Evolutionary conservation across 2,113 vertebrate genomes (phyloP).

Genomic region (Ochotona princeps): DNA sequence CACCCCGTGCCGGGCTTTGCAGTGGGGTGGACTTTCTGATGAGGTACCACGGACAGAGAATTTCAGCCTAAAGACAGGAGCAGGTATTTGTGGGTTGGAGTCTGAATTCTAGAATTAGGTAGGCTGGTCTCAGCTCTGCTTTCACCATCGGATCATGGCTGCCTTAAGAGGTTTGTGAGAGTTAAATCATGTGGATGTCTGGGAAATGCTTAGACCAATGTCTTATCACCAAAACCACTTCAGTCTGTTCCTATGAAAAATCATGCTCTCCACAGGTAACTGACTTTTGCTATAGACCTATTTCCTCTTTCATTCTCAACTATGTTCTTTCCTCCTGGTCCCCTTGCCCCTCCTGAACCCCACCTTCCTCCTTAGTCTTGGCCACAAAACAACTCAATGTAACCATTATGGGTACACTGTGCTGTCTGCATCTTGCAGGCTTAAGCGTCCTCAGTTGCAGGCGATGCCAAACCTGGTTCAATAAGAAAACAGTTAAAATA

Average conservation of each 20-base stretch:
- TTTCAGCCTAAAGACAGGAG: rapidly evolving
- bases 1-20: too few species aligned
- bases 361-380: background rate
- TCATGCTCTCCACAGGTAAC: background rate
- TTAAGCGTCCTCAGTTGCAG: background rate
- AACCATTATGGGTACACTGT: background rate
- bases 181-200: background rate
- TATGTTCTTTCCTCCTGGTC: background rate
- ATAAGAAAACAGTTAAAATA: too few species aligned
- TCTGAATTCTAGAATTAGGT: background rate
- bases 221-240: too few species aligned
- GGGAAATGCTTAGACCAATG: too few species aligned
- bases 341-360: rapidly evolving
- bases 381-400: background rate
- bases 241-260: background rate
- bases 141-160: rapidly evolving
- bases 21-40: too few species aligned
- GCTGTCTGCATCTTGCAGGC: background rate
- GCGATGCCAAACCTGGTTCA: background rate
- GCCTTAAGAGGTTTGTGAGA: rapidly evolving
- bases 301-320: background rate
- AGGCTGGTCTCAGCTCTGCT: background rate
- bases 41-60: rapidly evolving
- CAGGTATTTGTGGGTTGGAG: rapidly evolving
- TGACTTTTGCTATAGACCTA: background rate